Conservation (phyloP, 2,113 vertebrate genomes). For the Entelurus aequoreus region DNA sequence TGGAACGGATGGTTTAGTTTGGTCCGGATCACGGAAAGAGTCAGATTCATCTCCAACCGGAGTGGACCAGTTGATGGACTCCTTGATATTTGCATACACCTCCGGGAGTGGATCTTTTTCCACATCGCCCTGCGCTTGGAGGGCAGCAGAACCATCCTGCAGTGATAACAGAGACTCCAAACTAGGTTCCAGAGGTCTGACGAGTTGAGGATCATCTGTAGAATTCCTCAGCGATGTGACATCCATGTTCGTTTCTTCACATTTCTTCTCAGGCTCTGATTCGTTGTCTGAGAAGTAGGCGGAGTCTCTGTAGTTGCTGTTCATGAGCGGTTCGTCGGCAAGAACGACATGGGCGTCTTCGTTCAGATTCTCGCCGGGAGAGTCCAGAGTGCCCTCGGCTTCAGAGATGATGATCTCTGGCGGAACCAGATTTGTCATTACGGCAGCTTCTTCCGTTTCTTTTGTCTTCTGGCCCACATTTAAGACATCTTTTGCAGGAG, state of each 20-base stretch:
- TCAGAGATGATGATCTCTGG: constrained; percentile 86
- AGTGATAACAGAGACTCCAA: constrained; percentile 17
- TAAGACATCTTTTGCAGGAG: constrained; percentile 51
- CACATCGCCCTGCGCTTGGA: constrained; percentile 8
- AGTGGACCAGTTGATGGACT: constrained; percentile 6
- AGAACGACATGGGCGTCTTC: constrained; percentile 12
- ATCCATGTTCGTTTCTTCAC: constrained; percentile 65
- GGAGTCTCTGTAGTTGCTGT: constrained; percentile 85
- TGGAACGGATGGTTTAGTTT: constrained; percentile 5
- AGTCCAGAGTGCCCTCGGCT: constrained; percentile 55
- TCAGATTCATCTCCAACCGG: constrained; percentile 16
- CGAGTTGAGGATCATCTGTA: not conserved
- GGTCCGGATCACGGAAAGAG: constrained; percentile 8
- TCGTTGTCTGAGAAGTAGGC: constrained; percentile 98
- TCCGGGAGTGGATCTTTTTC: constrained; percentile 12
- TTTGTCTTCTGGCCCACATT: constrained; percentile 40
- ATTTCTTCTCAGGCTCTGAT: constrained; percentile 85
- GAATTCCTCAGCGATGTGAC: constrained; percentile 39
- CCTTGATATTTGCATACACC: constrained; percentile 13
- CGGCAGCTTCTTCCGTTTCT: constrained; percentile 19
- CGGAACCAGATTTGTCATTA: constrained; percentile 41
- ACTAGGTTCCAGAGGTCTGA: constrained; percentile 13
- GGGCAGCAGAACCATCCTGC: constrained; percentile 7
- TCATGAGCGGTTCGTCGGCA: constrained; percentile 53
- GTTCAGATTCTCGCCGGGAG: constrained; percentile 26